These are phyloP conservation scores for Dreissena rostriformis DNA, from an alignment of 1,140 invertebrate species.

Conservation along the genomic window DNA sequence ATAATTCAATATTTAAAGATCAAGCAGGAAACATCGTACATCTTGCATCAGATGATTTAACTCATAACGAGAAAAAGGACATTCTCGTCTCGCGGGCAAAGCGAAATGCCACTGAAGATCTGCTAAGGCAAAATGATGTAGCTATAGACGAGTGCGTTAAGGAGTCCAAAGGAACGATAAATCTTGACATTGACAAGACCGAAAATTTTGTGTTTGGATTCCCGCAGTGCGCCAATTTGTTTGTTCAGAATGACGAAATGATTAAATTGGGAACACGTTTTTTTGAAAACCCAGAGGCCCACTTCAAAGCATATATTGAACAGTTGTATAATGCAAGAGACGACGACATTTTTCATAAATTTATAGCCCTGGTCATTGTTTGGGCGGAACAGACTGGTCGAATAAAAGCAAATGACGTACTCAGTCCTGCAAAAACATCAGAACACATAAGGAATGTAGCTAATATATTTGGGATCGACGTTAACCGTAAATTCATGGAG, in stretches of 20 bases:
- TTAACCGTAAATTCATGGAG: background rate
- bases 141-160: too few species aligned
- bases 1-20: background rate
- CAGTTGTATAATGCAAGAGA: slow-evolving; percentile 1
- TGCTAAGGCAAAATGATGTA: too few species aligned
- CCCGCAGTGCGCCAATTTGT: slow-evolving; percentile 29
- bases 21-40: background rate
- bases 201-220: slow-evolving; percentile 2
- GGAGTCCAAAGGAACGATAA: background rate
- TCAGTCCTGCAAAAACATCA: background rate
- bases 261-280: background rate
- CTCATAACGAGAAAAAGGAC: slow-evolving; percentile 6
- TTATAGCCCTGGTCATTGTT: background rate
- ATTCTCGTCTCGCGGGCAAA: background rate
- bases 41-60: slow-evolving; percentile 8
- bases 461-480: background rate
- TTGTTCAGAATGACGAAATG: slow-evolving; percentile 6
- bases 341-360: background rate
- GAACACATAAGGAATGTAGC: background rate
- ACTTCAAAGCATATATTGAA: slow-evolving; percentile 7
- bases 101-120: too few species aligned
- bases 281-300: slow-evolving; percentile 11
- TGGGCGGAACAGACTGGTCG: background rate
- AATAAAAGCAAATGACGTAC: background rate
- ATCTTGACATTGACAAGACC: too few species aligned